Evolutionary conservation across 1,140 invertebrate genomes (phyloP).

Genomic region (Zaprionus camerounensis): DNA sequence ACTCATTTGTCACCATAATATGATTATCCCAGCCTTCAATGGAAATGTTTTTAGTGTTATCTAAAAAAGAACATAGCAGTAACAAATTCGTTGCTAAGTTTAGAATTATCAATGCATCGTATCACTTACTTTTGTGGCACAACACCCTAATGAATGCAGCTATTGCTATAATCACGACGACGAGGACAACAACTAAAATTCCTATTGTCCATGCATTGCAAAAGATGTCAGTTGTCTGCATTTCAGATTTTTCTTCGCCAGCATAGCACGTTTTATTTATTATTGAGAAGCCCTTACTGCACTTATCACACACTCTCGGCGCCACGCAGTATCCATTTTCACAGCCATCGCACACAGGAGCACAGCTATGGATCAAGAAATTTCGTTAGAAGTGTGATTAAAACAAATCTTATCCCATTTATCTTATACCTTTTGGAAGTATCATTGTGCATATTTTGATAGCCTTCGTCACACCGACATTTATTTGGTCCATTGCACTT

Average conservation of each 20-base stretch:
- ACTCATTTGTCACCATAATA: no score
- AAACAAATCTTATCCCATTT: background rate
- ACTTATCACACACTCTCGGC: background rate
- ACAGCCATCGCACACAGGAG: background rate
- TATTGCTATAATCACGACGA: background rate
- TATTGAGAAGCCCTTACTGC: no score
- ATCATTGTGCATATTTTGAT: background rate
- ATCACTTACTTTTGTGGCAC: no score
- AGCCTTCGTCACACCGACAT: conserved; percentile 4
- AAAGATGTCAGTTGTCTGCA: no score
- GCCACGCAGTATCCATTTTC: background rate
- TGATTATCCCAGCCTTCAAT: no score
- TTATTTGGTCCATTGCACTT: background rate
- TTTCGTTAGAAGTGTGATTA: background rate
- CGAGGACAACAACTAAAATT: background rate
- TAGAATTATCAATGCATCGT: no score
- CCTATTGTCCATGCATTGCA: background rate
- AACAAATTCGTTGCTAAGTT: no score
- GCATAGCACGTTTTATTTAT: no score
- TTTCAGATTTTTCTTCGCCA: no score
- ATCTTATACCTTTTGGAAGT: background rate
- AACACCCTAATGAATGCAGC: background rate
- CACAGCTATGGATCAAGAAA: background rate
- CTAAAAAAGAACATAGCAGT: no score
- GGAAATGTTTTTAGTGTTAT: no score